Percentiles rank a stretch among this genome's conserved stretches.
These are phyloP conservation scores for Sebastes iracundus DNA, from an alignment of 2,797 vertebrate genomes.

Conservation along the genomic window DNA sequence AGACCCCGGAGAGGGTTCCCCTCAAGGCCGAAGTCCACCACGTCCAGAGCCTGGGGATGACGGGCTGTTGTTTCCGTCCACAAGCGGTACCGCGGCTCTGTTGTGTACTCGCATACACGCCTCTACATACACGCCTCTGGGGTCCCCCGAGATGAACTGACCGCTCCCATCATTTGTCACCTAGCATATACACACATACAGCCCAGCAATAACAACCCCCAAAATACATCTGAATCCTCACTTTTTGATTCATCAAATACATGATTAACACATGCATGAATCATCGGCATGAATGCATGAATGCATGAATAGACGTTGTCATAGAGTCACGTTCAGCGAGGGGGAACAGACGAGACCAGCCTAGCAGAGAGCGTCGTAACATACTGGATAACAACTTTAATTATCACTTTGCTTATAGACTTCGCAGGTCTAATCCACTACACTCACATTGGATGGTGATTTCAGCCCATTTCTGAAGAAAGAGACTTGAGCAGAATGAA, in stretches of 20 bases:
- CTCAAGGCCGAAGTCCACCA: conserved; percentile 52
- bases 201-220: conserved; percentile 11
- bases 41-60: conserved; percentile 43
- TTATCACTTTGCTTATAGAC: conserved; percentile 22
- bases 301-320: conserved; percentile 2
- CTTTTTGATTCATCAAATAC: conserved; percentile 43
- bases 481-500: conserved; percentile 37
- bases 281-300: conserved; percentile 26
- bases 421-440: conserved; percentile 22
- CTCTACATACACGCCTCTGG: conserved; percentile 36
- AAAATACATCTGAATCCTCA: not conserved
- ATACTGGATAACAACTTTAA: conserved; percentile 46
- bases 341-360: conserved; percentile 7
- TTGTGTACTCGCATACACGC: conserved; percentile 46
- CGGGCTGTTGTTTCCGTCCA: conserved; percentile 62
- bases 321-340: conserved; percentile 20
- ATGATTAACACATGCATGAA: conserved; percentile 35
- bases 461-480: conserved; percentile 35
- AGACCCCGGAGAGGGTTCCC: conserved; percentile 25
- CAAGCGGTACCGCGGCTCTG: conserved; percentile 40
- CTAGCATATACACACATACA: not conserved
- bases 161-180: conserved; percentile 50
- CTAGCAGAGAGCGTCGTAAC: conserved; percentile 12
- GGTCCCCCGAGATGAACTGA: conserved; percentile 52
- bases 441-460: conserved; percentile 29